These are phyloP conservation scores for Cyclura pinguis DNA, from an alignment of 2,797 vertebrate genomes.

Conservation along the genomic window DNA sequence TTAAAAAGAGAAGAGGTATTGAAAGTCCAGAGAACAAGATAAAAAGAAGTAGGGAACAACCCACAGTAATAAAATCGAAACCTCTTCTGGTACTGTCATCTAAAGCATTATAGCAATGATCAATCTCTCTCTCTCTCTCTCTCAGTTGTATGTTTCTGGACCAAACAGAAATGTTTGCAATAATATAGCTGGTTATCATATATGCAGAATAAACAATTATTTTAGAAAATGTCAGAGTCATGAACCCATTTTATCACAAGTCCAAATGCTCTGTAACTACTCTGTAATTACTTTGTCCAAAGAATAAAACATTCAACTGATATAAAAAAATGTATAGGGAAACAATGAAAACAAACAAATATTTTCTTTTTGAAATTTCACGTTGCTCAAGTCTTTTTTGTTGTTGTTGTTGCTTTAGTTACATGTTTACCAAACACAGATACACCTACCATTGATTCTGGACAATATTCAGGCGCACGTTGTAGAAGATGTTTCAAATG, in stretches of 20 bases:
- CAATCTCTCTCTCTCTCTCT: neutral
- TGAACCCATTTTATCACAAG: neutral
- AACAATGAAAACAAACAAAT: neutral
- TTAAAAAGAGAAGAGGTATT: neutral
- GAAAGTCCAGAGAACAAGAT: neutral
- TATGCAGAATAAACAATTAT: neutral
- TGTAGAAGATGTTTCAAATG: conserved; percentile 93
- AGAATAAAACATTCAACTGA: neutral
- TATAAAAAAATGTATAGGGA: neutral
- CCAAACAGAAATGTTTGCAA: neutral
- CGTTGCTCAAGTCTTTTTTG: neutral
- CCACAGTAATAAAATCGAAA: neutral
- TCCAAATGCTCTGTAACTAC: too few species aligned
- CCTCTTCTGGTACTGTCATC: neutral
- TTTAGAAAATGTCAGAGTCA: neutral
- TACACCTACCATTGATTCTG: conserved; percentile 91
- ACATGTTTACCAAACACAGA: conserved; percentile 42
- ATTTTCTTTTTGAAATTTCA: conserved; percentile 7
- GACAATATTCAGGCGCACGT: conserved; percentile 94
- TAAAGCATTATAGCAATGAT: neutral
- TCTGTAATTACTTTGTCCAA: neutral
- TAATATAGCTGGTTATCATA: neutral
- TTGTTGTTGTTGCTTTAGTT: neutral
- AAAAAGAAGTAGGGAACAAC: neutral
- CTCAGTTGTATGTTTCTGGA: neutral